Conservation (phyloP, 2,888 invertebrate species). For the Meliscaeva auricollis region DNA sequence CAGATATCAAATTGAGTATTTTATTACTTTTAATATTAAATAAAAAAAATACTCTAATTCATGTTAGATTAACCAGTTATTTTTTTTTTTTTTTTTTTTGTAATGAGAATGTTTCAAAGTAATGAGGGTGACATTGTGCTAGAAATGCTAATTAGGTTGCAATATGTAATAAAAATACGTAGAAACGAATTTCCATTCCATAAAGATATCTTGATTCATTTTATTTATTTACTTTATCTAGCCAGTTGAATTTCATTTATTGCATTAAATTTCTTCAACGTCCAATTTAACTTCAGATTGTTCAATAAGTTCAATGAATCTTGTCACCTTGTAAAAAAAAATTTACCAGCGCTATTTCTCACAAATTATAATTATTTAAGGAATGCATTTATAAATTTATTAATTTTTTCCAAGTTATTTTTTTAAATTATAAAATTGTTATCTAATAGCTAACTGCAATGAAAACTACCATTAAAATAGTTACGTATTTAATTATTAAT, state of each 20-base stretch:
- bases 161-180: slow-evolving; percentile 28
- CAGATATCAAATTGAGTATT: slow-evolving; percentile 11
- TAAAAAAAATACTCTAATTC: neutral
- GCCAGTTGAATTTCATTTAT: too few relatives aligned
- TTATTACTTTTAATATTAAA: neutral
- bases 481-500: slow-evolving; percentile 1
- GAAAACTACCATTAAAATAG: neutral
- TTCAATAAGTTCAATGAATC: too few relatives aligned
- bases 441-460: neutral
- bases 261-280: too few relatives aligned
- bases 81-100: slow-evolving; percentile 34
- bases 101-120: slow-evolving; percentile 46
- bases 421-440: neutral
- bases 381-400: neutral
- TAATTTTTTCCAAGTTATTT: neutral
- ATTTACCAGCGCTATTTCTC: too few relatives aligned
- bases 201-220: neutral
- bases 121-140: slow-evolving; percentile 52
- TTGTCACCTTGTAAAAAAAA: neutral
- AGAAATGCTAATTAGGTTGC: slow-evolving; percentile 54
- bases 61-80: slow-evolving; percentile 52
- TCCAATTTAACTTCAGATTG: too few relatives aligned
- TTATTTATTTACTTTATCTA: neutral
- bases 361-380: neutral
- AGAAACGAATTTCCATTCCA: neutral